Base-by-base conservation (phyloP, 2,797 vertebrate species). In the Urophycis tenuis region DNA sequence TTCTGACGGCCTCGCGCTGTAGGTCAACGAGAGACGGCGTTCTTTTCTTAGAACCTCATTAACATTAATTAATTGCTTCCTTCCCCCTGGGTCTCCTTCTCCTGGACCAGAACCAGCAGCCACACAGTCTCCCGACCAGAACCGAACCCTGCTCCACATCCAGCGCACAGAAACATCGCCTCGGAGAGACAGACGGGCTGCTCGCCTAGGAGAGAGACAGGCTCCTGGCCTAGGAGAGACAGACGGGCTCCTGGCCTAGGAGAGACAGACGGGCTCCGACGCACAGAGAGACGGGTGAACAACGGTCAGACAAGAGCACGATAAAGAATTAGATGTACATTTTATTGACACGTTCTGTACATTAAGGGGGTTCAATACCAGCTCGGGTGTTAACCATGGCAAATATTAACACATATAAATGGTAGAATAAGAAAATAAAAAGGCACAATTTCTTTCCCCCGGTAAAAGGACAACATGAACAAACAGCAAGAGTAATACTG, bases 341-440 rank as follows among this genome's bases (percentile, higher is more conserved):
- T 98, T 98, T 97, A 97, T 97, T 98, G 93, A 93, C 92, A 93
- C 89, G 93, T 94, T 94, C 92, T 94, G 94, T 95, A 97, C 95
- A 97, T 95, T 95, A 92, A 94, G 93, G 94, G 92, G 60, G 60
- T 67, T 92, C 88, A 83, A 87, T 93, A 93, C 92, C 91, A 90
- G 92, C 93, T 95, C 90, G 90, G 93, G 94, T 93, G 94, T 93
- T 93, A 93, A 94, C 92, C 93, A 92, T 90, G 92, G 93, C 93
- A 93, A 93, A 94, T 95, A 93, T 91, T 94, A 92, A 94, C 93
- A 93, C 92, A 94, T 93, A 85, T 90, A 93, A 92, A 94, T 93
- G 92, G 89, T 92, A 92, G 95, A 95, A 93, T 95, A 95, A 93
- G 93, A 95, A 96, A 96, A 95, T 92, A 92, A 94, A 97, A 97